A percentile compares a stretch with the other conserved stretches of the same genome.
These are phyloP conservation scores for Cheilosia vulpina DNA, from an alignment of 2,888 invertebrate genomes.

Conservation along the genomic window DNA sequence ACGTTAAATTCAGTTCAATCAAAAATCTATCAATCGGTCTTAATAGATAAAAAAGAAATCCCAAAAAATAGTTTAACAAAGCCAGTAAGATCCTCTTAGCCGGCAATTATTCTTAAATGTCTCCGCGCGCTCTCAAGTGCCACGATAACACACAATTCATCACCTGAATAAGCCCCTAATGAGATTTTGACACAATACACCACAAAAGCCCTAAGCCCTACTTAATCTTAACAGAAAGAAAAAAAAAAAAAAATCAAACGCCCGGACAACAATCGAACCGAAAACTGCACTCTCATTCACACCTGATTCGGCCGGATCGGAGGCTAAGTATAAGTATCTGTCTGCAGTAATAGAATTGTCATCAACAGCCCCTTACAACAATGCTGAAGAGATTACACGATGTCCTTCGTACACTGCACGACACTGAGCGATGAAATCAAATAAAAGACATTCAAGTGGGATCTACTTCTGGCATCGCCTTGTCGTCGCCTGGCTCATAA, in stretches of 20 bases:
- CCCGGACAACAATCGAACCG: slow-evolving; percentile 35
- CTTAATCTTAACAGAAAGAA: slow-evolving; percentile 37
- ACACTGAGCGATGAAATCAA: slow-evolving; percentile 21
- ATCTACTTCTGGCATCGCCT: slow-evolving; percentile 57
- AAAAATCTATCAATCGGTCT: slow-evolving; percentile 32
- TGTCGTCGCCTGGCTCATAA: slow-evolving; percentile 50
- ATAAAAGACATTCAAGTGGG: slow-evolving; percentile 68
- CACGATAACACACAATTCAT: slow-evolving; percentile 59
- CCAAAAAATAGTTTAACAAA: not conserved
- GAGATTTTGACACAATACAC: slow-evolving; percentile 69
- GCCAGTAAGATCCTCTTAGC: slow-evolving; percentile 38
- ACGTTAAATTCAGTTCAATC: slow-evolving; percentile 30
- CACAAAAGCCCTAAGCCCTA: slow-evolving; percentile 53
- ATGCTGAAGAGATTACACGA: slow-evolving; percentile 55
- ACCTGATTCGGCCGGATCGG: slow-evolving; percentile 62
- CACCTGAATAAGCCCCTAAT: slow-evolving; percentile 69
- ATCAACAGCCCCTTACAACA: slow-evolving; percentile 58
- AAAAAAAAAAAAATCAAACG: slow-evolving; percentile 11
- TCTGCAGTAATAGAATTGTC: slow-evolving; percentile 63
- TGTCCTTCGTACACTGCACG: slow-evolving; percentile 36
- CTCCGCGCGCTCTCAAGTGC: slow-evolving; percentile 51
- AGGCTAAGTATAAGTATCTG: slow-evolving; percentile 23
- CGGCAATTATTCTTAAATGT: slow-evolving; percentile 56
- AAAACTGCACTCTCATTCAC: slow-evolving; percentile 68
- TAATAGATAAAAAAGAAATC: not conserved